A percentile compares a stretch with the other conserved stretches of the same genome.
These are phyloP conservation scores for Enteromius radiatus DNA, from an alignment of 2,797 vertebrate species.

Conservation along the genomic window DNA sequence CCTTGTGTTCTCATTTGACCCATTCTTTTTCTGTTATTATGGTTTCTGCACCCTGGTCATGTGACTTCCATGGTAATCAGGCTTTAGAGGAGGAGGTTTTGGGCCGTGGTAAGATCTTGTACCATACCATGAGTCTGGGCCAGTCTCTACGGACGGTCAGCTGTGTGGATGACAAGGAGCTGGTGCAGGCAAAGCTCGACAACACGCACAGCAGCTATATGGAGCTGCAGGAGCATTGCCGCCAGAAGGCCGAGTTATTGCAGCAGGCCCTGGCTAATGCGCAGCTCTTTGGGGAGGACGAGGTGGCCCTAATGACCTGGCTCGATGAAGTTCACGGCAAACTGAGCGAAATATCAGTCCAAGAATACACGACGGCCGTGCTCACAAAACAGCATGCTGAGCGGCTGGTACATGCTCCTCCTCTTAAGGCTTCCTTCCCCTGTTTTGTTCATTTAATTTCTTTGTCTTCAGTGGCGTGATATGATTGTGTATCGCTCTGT, in stretches of 20 bases:
- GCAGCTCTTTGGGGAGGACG: slow-evolving; percentile 94
- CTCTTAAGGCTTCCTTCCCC: slow-evolving; percentile 73
- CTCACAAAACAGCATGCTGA: slow-evolving; percentile 89
- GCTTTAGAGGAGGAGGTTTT: slow-evolving; percentile 92
- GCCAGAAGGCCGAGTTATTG: slow-evolving; percentile 89
- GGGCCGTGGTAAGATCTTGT: slow-evolving; percentile 89
- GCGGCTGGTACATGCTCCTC: slow-evolving; percentile 80
- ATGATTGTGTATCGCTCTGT: slow-evolving; percentile 25
- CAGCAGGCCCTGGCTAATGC: slow-evolving; percentile 94
- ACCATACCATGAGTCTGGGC: slow-evolving; percentile 89
- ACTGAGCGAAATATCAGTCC: slow-evolving; percentile 85
- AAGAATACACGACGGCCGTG: slow-evolving; percentile 83
- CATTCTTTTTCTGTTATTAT: slow-evolving; percentile 56
- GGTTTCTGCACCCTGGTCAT: slow-evolving; percentile 38
- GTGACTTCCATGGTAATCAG: slow-evolving; percentile 71
- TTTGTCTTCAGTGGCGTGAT: slow-evolving; percentile 22
- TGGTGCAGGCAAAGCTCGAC: slow-evolving; percentile 93
- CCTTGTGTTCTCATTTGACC: slow-evolving; percentile 48
- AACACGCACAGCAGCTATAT: slow-evolving; percentile 85
- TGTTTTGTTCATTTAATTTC: slow-evolving; percentile 52
- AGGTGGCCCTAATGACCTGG: slow-evolving; percentile 98
- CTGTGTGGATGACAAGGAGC: slow-evolving; percentile 93
- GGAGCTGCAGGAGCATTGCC: slow-evolving; percentile 92
- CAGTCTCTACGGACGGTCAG: slow-evolving; percentile 90
- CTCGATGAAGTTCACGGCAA: slow-evolving; percentile 87